Evolutionary conservation across 2,113 vertebrate species (phyloP), one percentile per base, ranked within the genome.

Genomic region (Rhinoderma darwinii): DNA sequence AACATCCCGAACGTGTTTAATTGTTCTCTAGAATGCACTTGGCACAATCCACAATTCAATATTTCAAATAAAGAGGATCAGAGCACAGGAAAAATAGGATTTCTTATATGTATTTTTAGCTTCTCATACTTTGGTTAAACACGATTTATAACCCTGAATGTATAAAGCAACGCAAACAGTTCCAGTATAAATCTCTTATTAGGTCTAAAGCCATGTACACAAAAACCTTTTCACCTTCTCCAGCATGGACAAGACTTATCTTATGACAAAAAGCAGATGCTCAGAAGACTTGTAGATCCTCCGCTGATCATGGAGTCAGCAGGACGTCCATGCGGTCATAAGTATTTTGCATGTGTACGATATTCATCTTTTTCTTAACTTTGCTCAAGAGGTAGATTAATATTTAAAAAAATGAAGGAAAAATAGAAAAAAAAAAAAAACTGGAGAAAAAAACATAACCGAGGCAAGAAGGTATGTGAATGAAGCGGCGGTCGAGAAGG

Each of bases 141-240:
- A 59, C 39, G 76, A 80, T 80, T 80, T 59, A 80, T 59, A 59
- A n/a, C 14, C 44, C 5, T 37, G 51, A 79, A 22, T 56, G 56
- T 39, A 59, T 25, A 0, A 54, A 59, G 39, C 9, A 22, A 39
- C 25, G 10, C 51, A 78, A 78, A 78, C 50, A 37, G 15, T 78
- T 30, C 17, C 44, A 1, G 51, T 59, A 79, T 79, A 80, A 59
- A 59, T 80, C 51, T 39, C 5, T 10, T 15, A 80, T 39, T 25
- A n/a, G 35, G 77, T 37, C 51, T 15, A 80, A 7, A 37, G n/a
- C 51, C 77, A 80, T 30, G 32, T 59, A 80, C 51, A 59, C 12
- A 3, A 59, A 35, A 51, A 80, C 20, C 18, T 15, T 15, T 32
- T 37, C 20, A 39, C 50, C 35, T 59, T 25, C 54, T 80, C 30